phyloP scores from a whole-genome alignment of 64 coral and sea anemone species.

The Montipora capricornis region DNA sequence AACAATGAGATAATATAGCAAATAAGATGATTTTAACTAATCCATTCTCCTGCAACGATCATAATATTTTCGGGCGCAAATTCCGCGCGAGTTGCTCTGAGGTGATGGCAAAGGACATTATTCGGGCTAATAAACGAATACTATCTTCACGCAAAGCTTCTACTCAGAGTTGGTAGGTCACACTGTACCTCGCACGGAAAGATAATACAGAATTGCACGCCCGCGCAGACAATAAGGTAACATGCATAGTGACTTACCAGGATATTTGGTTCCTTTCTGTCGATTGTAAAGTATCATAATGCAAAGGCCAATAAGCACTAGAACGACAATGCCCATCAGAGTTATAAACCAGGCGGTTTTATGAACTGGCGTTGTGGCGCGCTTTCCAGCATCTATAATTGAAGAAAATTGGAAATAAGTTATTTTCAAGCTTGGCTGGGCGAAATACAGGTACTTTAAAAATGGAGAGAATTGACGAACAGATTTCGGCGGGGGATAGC shows the following conservation, averaged over 20 bases:
- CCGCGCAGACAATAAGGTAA: neutral
- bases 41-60: too few species aligned
- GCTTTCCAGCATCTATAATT: neutral
- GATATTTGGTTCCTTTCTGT: neutral
- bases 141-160: too few species aligned
- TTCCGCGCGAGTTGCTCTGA: too few species aligned
- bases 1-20: too few species aligned
- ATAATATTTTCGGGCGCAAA: too few species aligned
- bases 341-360: neutral
- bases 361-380: neutral
- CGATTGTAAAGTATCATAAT: neutral
- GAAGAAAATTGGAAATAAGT: neutral
- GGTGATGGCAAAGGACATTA: too few species aligned
- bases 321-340: neutral
- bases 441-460: neutral
- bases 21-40: too few species aligned
- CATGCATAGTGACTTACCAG: neutral
- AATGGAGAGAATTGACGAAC: too few species aligned
- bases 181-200: too few species aligned
- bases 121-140: too few species aligned
- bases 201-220: neutral
- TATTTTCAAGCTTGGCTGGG: neutral
- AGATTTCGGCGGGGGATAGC: too few species aligned
- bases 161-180: too few species aligned
- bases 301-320: neutral